phyloP scores from a whole-genome alignment of 1,140 invertebrate species.

The Odontomachus brunneus region DNA sequence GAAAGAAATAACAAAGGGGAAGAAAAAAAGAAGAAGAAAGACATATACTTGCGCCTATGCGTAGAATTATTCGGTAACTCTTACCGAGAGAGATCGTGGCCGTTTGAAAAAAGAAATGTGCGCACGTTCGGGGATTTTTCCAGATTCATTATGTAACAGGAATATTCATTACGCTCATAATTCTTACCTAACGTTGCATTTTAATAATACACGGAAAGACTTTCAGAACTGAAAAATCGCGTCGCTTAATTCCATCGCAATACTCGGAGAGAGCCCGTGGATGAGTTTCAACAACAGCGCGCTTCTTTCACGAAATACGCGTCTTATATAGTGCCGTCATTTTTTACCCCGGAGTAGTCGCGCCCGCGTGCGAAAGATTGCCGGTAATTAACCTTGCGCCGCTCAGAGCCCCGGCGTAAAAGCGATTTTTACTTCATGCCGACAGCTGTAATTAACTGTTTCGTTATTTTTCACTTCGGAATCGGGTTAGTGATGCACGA shows the following conservation, averaged over 20 bases:
- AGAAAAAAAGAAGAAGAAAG: slow-evolving; percentile 32
- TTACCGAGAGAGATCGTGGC: slow-evolving; percentile 67
- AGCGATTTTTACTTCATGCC: slow-evolving; percentile 17
- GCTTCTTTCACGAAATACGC: slow-evolving; percentile 31
- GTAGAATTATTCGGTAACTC: slow-evolving; percentile 62
- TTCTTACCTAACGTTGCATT: slow-evolving; percentile 72
- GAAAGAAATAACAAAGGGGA: neutral
- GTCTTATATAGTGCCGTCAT: slow-evolving; percentile 47
- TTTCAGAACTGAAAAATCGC: slow-evolving; percentile 74
- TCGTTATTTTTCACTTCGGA: slow-evolving; percentile 5
- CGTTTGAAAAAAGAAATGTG: slow-evolving; percentile 64
- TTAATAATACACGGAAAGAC: slow-evolving; percentile 74
- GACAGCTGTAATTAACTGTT: slow-evolving; percentile 17
- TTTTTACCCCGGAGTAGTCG: slow-evolving; percentile 28
- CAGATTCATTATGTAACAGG: slow-evolving; percentile 72
- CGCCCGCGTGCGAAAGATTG: slow-evolving; percentile 22
- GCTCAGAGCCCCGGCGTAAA: neutral
- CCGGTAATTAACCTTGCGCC: slow-evolving; percentile 33
- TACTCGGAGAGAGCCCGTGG: slow-evolving; percentile 45
- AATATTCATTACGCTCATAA: slow-evolving; percentile 72
- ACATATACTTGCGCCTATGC: slow-evolving; percentile 10
- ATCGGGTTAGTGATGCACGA: neutral
- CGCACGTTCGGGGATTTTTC: slow-evolving; percentile 65
- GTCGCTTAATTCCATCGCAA: slow-evolving; percentile 69
- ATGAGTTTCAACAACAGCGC: slow-evolving; percentile 50